Conservation (phyloP, 1,140 invertebrate genomes). For the Eueides isabella region DNA sequence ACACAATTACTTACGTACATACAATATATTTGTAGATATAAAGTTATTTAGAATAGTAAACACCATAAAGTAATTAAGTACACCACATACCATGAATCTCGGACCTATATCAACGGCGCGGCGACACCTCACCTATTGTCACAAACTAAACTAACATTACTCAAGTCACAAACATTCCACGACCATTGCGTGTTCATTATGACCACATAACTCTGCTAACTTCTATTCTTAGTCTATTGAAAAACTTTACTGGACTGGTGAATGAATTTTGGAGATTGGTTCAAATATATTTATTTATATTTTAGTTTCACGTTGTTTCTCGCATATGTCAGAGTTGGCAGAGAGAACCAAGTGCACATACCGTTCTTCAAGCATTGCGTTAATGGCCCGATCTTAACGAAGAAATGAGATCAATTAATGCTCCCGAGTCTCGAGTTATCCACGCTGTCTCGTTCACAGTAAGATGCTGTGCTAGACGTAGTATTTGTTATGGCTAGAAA, state of each 20-base stretch:
- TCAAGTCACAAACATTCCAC: conserved; percentile 1
- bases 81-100: not conserved
- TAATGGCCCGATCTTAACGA: no score
- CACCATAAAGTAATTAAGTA: conserved; percentile 14
- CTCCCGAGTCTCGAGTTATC: no score
- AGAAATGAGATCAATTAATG: no score
- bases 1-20: not conserved
- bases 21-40: not conserved
- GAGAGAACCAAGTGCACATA: no score
- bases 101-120: conserved; percentile 23
- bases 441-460: no score
- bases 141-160: conserved; percentile 12
- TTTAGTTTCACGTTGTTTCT: not conserved
- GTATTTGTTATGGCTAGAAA: no score
- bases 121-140: conserved; percentile 17
- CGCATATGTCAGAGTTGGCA: no score
- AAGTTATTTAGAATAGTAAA: not conserved
- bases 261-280: not conserved
- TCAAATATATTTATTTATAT: not conserved
- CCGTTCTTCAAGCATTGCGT: no score
- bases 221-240: conserved; percentile 4
- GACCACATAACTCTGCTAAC: not conserved
- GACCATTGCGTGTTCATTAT: conserved; percentile 11
- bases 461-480: no score
- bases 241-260: not conserved